Evolutionary conservation across 2,113 vertebrate species (phyloP), one percentile per base, ranked within the genome.

Genomic region (Muntiacus muntjak): DNA sequence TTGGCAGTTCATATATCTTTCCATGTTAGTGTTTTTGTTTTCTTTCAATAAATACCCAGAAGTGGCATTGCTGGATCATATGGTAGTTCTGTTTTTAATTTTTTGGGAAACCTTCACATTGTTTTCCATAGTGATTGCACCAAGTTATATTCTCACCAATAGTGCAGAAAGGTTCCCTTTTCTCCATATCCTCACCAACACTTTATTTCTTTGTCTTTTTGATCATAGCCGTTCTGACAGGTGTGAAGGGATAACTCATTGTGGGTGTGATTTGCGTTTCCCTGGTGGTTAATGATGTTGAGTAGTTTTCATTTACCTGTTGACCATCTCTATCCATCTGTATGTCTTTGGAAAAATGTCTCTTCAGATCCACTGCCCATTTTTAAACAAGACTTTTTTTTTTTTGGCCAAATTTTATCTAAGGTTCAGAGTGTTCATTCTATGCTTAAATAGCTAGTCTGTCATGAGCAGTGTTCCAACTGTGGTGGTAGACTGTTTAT

Each of bases 401-500:
- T 25, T 47, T 26, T 23, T 76, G 23, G 58, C 88, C 86, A 94
- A 85, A 5, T 92, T 90, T 43, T 87, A 50, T 71, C 40, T 47
- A 58, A n/a, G 33, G 33, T 36, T 96, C 40, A 67, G 45, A n/a
- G 33, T 78, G 19, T 95, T 98, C 91, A 95, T 92, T 54, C 81
- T 95, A 7, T 28, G 36, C 81, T 96, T 95, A 87, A 94, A 55
- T 94, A 91, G 17, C 54, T 26, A 55, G 62, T 78, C 30, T 21
- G 81, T 64, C 50, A 54, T 92, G 52, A 95, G 84, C 30, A 92
- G 60, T n/a, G 90, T 90, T 92, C 94, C 67, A 85, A 40, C 74
- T 87, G 30, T 88, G 88, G 57, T 33, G 33, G 76, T 92, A 40
- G 89, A 78, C 79, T 94, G 47, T 95, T 97, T 97, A 85, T 87